A percentile compares a stretch with the other conserved stretches of the same genome.
phyloP scores from a whole-genome alignment of 1,140 invertebrate genomes.

The Heliconius nattereri region DNA sequence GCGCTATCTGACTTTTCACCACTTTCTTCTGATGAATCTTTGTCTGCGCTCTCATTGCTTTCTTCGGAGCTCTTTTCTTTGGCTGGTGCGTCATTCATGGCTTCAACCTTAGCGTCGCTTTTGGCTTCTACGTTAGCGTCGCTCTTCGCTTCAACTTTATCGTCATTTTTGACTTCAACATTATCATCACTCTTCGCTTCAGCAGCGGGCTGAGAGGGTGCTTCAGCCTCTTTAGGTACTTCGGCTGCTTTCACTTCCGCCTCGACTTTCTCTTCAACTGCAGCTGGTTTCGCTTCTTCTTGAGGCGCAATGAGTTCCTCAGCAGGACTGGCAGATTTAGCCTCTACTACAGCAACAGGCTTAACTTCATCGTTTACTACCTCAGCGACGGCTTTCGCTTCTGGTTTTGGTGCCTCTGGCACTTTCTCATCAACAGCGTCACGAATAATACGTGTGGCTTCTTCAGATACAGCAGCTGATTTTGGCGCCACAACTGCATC shows the following conservation, averaged over 20 bases:
- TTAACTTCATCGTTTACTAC: conserved; percentile 44
- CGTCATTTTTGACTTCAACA: conserved; percentile 18
- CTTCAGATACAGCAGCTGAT: conserved; percentile 38
- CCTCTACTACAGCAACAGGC: conserved; percentile 40
- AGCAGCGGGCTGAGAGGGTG: conserved; percentile 27
- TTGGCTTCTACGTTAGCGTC: neutral
- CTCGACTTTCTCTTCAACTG: conserved; percentile 32
- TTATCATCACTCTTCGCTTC: conserved; percentile 25
- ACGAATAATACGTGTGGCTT: conserved; percentile 55
- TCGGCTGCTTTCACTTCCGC: conserved; percentile 45
- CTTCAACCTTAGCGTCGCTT: conserved; percentile 29
- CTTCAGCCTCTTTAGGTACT: conserved; percentile 40
- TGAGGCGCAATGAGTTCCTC: conserved; percentile 27
- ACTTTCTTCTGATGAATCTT: conserved; percentile 54
- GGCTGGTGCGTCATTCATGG: conserved; percentile 47
- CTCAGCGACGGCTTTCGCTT: conserved; percentile 41
- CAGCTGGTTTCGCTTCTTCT: conserved; percentile 33
- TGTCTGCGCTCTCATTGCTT: conserved; percentile 56
- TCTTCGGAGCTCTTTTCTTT: conserved; percentile 58
- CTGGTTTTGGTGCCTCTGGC: conserved; percentile 39
- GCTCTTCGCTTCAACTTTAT: conserved; percentile 8
- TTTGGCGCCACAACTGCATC: conserved; percentile 27
- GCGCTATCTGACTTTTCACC: conserved; percentile 55
- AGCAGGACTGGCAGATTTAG: conserved; percentile 42
- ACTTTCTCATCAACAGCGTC: conserved; percentile 64